Evolutionary conservation across 1,140 invertebrate species (phyloP).

Genomic region (Aphelenchoides besseyi): DNA sequence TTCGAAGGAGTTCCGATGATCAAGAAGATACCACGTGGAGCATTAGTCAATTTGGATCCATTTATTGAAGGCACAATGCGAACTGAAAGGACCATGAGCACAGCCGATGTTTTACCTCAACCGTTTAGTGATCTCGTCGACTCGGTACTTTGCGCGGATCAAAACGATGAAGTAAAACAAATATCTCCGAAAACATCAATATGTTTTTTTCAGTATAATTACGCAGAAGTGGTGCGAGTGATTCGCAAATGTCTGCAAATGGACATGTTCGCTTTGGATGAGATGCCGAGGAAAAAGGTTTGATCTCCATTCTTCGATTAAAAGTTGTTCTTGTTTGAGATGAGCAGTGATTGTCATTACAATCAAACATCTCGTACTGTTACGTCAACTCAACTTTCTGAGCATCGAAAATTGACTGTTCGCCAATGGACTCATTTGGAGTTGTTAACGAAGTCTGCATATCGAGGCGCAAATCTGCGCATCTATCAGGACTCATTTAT

Average conservation of each 20-base stretch:
- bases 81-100: conserved; percentile 22
- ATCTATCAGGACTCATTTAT: conserved; percentile 2
- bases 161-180: conserved; percentile 17
- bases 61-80: conserved; percentile 17
- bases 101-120: background rate
- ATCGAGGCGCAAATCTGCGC: conserved; percentile 23
- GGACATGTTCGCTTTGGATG: conserved; percentile 26
- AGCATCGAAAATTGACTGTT: conserved; percentile 31
- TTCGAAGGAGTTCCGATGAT: conserved; percentile 13
- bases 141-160: background rate
- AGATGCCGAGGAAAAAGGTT: conserved; percentile 3
- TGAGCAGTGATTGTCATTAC: too few species aligned
- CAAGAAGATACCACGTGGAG: background rate
- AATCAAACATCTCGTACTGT: conserved; percentile 15
- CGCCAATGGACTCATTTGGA: conserved; percentile 23
- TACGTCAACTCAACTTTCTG: conserved; percentile 23
- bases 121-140: conserved; percentile 20
- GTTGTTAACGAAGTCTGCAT: conserved; percentile 15
- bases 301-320: background rate
- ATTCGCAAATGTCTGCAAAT: conserved; percentile 22
- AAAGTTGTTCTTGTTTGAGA: background rate
- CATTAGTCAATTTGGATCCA: conserved; percentile 26
- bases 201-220: conserved; percentile 18
- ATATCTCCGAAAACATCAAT: too few species aligned
- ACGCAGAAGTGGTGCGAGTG: background rate